Evolutionary conservation across 1,140 invertebrate genomes (phyloP).

Genomic region (Lerema accius): DNA sequence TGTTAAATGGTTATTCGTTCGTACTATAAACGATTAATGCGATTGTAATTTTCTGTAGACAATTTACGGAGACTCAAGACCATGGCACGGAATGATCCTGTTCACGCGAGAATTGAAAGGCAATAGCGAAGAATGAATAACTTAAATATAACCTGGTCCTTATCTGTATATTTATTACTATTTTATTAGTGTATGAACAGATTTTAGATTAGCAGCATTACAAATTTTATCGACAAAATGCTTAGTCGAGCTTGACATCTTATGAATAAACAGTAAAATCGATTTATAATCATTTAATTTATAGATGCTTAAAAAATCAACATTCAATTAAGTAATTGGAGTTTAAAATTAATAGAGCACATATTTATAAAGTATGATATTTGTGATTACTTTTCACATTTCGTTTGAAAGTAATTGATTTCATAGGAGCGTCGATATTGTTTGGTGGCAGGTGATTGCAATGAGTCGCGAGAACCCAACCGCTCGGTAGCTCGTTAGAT

Average conservation of each 20-base stretch:
- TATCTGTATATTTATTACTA: constrained; percentile 9
- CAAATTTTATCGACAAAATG: too few relatives aligned
- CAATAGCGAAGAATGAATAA: constrained; percentile 41
- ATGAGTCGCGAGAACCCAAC: constrained; percentile 35
- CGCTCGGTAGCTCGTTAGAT: constrained; percentile 53
- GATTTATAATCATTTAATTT: too few relatives aligned
- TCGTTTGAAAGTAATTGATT: too few relatives aligned
- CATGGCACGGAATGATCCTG: constrained; percentile 52
- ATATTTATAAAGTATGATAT: too few relatives aligned
- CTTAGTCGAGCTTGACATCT: too few relatives aligned
- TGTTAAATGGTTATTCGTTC: constrained; percentile 1
- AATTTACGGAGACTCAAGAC: constrained; percentile 48
- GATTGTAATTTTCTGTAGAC: constrained; percentile 36
- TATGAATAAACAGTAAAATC: too few relatives aligned
- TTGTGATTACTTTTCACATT: too few relatives aligned
- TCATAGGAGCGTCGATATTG: constrained; percentile 15
- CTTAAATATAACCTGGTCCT: constrained; percentile 14
- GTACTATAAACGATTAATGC: constrained; percentile 12
- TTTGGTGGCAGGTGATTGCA: constrained; percentile 29
- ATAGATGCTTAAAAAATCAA: too few relatives aligned
- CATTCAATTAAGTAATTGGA: too few relatives aligned
- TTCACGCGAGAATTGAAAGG: constrained; percentile 78
- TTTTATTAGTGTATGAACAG: too few relatives aligned
- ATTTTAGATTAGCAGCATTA: neutral
- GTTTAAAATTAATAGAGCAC: too few relatives aligned